These are phyloP conservation scores for Cataglyphis cursor DNA, from an alignment of 2,888 invertebrate genomes.

Conservation along the genomic window DNA sequence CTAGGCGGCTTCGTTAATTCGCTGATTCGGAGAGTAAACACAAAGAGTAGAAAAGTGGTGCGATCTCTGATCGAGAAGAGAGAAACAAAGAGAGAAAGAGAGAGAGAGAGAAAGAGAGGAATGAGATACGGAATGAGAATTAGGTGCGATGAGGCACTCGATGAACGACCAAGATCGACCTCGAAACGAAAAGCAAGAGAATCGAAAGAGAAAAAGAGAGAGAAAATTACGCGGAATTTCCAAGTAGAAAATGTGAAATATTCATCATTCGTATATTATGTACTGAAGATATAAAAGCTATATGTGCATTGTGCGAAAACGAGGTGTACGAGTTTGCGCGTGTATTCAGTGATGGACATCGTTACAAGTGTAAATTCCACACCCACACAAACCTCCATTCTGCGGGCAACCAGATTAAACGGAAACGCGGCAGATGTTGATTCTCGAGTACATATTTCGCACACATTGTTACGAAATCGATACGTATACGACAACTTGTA, in stretches of 20 bases:
- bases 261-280: constrained; percentile 69
- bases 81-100: not conserved
- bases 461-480: constrained; percentile 62
- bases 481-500: constrained; percentile 47
- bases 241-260: constrained; percentile 64
- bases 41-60: constrained; percentile 76
- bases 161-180: constrained; percentile 24
- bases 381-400: constrained; percentile 12
- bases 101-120: not conserved
- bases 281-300: constrained; percentile 60
- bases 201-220: not conserved
- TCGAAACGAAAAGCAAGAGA: constrained; percentile 5
- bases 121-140: not conserved
- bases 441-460: constrained; percentile 54
- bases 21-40: constrained; percentile 84
- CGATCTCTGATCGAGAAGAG: constrained; percentile 54
- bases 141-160: constrained; percentile 1
- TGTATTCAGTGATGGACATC: not conserved
- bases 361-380: constrained; percentile 47
- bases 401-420: constrained; percentile 25
- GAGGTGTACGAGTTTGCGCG: not conserved
- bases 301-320: not conserved
- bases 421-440: constrained; percentile 29
- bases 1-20: constrained; percentile 80
- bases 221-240: constrained; percentile 24